Conservation (phyloP, 2,888 invertebrate genomes). For the Eilema caniola region DNA sequence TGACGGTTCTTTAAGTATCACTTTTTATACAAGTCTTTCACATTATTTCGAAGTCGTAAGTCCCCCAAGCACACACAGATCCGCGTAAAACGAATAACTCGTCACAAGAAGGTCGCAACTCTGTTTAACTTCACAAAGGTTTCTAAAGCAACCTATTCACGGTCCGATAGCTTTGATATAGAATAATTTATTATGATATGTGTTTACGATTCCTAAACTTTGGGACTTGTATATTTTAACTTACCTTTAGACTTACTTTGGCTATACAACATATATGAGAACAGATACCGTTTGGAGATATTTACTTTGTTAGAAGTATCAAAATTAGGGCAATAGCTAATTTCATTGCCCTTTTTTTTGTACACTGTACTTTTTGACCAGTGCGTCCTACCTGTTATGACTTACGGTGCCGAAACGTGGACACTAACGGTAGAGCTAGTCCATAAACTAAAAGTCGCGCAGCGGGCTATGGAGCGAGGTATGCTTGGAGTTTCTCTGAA, state of each 20-base stretch:
- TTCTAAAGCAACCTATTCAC: slow-evolving; percentile 47
- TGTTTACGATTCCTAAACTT: slow-evolving; percentile 47
- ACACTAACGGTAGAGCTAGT: too few relatives aligned
- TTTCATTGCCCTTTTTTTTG: too few relatives aligned
- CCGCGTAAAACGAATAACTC: slow-evolving; percentile 31
- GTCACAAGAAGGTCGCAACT: slow-evolving; percentile 36
- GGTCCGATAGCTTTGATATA: slow-evolving; percentile 49
- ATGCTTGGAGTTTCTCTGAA: too few relatives aligned
- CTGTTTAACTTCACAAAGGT: slow-evolving; percentile 36
- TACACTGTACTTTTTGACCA: too few relatives aligned
- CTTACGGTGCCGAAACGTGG: too few relatives aligned
- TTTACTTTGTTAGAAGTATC: not conserved
- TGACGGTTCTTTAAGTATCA: not conserved
- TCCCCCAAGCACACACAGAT: slow-evolving; percentile 26
- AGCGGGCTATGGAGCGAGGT: too few relatives aligned
- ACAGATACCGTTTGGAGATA: slow-evolving; percentile 3
- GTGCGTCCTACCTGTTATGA: too few relatives aligned
- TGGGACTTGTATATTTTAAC: slow-evolving; percentile 37
- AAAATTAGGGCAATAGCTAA: not conserved
- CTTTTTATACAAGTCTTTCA: slow-evolving; percentile 23
- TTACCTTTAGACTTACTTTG: slow-evolving; percentile 35
- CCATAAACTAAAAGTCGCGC: too few relatives aligned
- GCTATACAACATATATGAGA: slow-evolving; percentile 13
- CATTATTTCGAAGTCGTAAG: slow-evolving; percentile 22
- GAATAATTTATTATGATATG: slow-evolving; percentile 53